Base-by-base conservation (phyloP, 2,888 invertebrate species). In the Himalopsyche kuldschensis region DNA sequence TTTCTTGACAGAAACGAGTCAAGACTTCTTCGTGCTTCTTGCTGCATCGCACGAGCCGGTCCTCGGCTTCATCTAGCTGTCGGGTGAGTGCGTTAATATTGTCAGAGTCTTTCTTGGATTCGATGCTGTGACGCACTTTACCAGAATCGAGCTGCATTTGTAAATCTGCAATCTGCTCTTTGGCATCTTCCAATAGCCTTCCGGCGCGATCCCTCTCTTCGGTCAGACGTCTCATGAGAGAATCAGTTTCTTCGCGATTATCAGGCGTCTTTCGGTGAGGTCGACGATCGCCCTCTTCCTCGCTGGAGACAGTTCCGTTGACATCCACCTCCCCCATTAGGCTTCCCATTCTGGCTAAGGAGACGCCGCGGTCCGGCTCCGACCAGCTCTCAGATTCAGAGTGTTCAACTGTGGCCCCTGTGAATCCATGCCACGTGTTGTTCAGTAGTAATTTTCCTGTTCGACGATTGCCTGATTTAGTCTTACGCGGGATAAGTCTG, bases 301-400 rank as follows among this genome's bases (percentile, higher is more conserved):
- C 90, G 79, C 90, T 91, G 0, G 90, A 89, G 31, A 88, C 87
- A 1, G 89, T 88, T 85, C 90, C 90, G 31, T 88, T 88, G 3
- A 87, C 87, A 15, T 87, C 88, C 2, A 90, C 88, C 3, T 90
- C 90, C 3, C 55, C 24, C 20, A 24, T 8, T 6, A 55, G 20
- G 11, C 91, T 88, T 0, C 97, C 97, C 31, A 97, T 96, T 85
- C 97, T 93, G 0, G 95, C 96, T 84, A 95, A 90, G 0, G 97
- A 97, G 2, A 97, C 96, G 84, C 94, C 94, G 76, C 96, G 92
- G 88, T 97, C 97, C 0, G 97, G 97, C 88, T 97, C 97, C 0
- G 97, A 97, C 95, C 97, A 97, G 46, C 95, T 94, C 88, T 97
- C 97, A 0, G 96, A 96, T 88, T 97, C 97, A 11, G 84, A 81